Evolutionary conservation across 2,888 invertebrate genomes (phyloP).

Genomic region (Hydriomena furcata): DNA sequence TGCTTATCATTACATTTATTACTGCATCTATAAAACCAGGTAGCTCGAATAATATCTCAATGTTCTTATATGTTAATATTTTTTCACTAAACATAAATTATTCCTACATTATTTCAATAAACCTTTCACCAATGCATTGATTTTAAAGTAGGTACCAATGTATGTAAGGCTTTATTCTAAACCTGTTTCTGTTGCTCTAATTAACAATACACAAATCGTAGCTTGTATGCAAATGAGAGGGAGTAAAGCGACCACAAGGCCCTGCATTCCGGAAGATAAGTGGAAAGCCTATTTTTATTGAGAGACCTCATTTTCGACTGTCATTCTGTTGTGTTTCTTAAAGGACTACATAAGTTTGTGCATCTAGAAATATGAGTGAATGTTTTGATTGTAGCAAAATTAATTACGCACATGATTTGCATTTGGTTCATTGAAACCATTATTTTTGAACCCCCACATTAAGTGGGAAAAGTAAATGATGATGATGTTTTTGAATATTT

Average conservation of each 20-base stretch:
- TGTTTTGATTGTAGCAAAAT: too few relatives aligned
- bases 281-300: conserved; percentile 50
- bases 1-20: too few relatives aligned
- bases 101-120: neutral
- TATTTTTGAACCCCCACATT: too few relatives aligned
- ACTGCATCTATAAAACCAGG: too few relatives aligned
- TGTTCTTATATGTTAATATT: too few relatives aligned
- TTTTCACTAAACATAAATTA: too few relatives aligned
- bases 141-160: conserved; percentile 16
- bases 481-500: too few relatives aligned
- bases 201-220: conserved; percentile 84
- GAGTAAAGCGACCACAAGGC: conserved; percentile 31
- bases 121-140: neutral
- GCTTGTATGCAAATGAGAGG: conserved; percentile 80
- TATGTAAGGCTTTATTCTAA: conserved; percentile 56
- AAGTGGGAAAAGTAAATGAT: too few relatives aligned
- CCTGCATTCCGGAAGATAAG: conserved; percentile 30
- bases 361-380: too few relatives aligned
- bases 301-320: conserved; percentile 38
- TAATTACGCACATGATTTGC: too few relatives aligned
- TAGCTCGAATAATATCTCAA: too few relatives aligned
- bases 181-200: conserved; percentile 81
- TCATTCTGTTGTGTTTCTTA: conserved; percentile 7
- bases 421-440: too few relatives aligned
- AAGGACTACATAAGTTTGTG: neutral